These are phyloP conservation scores for Cylindroiulus punctatus DNA, from an alignment of 2,888 invertebrate species.

Conservation along the genomic window DNA sequence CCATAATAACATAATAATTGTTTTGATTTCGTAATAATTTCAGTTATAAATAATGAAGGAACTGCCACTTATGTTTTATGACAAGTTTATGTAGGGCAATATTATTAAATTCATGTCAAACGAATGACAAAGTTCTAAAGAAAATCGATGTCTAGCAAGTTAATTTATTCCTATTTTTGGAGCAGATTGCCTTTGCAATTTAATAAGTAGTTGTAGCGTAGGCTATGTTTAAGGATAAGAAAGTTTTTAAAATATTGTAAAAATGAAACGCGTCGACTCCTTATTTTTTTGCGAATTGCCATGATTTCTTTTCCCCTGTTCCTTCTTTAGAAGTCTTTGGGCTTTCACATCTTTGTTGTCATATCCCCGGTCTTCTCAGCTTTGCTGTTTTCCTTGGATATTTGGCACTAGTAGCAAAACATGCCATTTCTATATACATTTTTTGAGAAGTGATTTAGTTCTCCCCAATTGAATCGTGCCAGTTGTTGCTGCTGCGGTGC, in stretches of 20 bases:
- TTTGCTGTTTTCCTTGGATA: neutral
- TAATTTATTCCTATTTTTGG: neutral
- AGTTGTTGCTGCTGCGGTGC: neutral
- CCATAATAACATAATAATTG: too few relatives aligned
- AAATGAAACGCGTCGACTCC: neutral
- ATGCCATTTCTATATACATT: neutral
- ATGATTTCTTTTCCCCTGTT: neutral
- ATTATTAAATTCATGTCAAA: too few relatives aligned
- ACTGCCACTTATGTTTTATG: too few relatives aligned
- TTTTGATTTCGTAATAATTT: too few relatives aligned
- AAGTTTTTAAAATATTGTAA: neutral
- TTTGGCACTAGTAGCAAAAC: neutral
- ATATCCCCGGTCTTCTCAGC: neutral
- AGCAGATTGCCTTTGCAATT: neutral
- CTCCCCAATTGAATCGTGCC: constrained; percentile 8
- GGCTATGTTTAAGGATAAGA: neutral
- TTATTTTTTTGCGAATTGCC: neutral
- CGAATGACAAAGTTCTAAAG: neutral
- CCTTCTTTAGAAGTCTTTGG: neutral
- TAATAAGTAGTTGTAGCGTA: neutral
- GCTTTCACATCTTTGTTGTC: neutral
- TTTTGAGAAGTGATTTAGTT: neutral
- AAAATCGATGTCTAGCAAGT: neutral
- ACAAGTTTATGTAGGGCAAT: too few relatives aligned
- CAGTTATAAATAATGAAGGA: too few relatives aligned